Conservation (phyloP, 2,113 vertebrate species). For the Chaetodon auriga region DNA sequence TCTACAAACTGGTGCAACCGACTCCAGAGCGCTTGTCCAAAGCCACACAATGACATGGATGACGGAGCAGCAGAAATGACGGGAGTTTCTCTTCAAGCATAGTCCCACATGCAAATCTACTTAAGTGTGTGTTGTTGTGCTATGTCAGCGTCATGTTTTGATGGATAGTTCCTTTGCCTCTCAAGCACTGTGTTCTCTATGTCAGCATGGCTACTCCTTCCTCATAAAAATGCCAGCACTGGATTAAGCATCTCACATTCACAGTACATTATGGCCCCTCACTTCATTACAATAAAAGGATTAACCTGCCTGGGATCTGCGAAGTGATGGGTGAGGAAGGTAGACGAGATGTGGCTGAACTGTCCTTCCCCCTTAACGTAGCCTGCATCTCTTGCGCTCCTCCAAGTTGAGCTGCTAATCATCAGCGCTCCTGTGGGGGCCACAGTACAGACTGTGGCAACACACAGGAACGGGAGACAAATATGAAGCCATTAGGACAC, state of each 20-base stretch:
- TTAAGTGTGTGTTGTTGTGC: constrained; percentile 61
- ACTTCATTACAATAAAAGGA: constrained; percentile 87
- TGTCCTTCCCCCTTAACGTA: constrained; percentile 66
- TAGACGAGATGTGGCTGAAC: constrained; percentile 54
- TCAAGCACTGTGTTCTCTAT: constrained; percentile 45
- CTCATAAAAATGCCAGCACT: constrained; percentile 79
- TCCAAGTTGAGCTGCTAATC: constrained; percentile 62
- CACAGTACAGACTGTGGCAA: constrained; percentile 6
- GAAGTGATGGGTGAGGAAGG: constrained; percentile 58
- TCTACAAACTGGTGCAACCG: neutral
- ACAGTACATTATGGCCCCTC: constrained; percentile 74
- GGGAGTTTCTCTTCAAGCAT: neutral
- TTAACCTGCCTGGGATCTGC: constrained; percentile 76
- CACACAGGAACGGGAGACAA: constrained; percentile 53
- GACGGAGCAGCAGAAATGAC: neutral
- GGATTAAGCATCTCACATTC: constrained; percentile 75
- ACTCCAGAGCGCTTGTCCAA: neutral
- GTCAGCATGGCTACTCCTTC: constrained; percentile 61
- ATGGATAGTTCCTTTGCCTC: constrained; percentile 61
- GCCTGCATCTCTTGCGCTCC: constrained; percentile 57
- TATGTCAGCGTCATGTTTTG: constrained; percentile 67
- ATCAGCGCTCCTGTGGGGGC: constrained; percentile 39
- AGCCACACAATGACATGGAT: neutral
- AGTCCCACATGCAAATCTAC: constrained; percentile 44
- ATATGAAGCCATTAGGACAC: constrained; percentile 64